Conservation (phyloP, 1,140 invertebrate genomes). For the Brachionus angularis region DNA sequence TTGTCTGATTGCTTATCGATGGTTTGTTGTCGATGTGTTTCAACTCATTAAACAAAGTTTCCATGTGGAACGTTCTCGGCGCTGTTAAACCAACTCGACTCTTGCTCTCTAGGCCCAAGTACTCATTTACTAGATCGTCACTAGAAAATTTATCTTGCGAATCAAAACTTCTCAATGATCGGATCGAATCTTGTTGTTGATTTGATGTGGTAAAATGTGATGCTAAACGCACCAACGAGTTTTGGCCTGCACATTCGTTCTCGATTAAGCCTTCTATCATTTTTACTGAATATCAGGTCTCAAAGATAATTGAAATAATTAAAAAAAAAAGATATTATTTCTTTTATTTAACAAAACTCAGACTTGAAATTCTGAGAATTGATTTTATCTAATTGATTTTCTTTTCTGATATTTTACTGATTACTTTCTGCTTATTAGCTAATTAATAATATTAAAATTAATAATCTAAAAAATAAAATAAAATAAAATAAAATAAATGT, state of each 20-base stretch:
- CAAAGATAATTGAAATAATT: too few species aligned
- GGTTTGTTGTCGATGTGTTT: conserved; percentile 19
- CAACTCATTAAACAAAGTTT: conserved; percentile 35
- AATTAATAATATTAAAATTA: too few species aligned
- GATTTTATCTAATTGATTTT: too few species aligned
- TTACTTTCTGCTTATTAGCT: too few species aligned
- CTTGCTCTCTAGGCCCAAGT: conserved; percentile 29
- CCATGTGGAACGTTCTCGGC: conserved; percentile 34
- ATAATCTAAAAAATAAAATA: too few species aligned
- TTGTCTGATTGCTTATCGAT: background rate
- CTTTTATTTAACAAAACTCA: too few species aligned
- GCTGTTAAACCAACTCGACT: background rate
- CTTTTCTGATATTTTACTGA: too few species aligned
- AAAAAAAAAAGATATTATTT: too few species aligned
- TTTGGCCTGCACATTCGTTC: conserved; percentile 43
- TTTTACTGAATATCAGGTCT: too few species aligned
- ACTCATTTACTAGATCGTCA: conserved; percentile 25
- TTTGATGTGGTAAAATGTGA: conserved; percentile 34
- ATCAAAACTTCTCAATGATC: background rate
- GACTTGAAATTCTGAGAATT: too few species aligned
- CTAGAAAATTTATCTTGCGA: conserved; percentile 5
- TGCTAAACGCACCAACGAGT: conserved; percentile 32
- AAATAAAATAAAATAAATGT: too few species aligned
- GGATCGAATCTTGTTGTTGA: background rate
- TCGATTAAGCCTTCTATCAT: conserved; percentile 34